phyloP scores from a whole-genome alignment of 23 tunicate genomes.

The Styela plicata region DNA sequence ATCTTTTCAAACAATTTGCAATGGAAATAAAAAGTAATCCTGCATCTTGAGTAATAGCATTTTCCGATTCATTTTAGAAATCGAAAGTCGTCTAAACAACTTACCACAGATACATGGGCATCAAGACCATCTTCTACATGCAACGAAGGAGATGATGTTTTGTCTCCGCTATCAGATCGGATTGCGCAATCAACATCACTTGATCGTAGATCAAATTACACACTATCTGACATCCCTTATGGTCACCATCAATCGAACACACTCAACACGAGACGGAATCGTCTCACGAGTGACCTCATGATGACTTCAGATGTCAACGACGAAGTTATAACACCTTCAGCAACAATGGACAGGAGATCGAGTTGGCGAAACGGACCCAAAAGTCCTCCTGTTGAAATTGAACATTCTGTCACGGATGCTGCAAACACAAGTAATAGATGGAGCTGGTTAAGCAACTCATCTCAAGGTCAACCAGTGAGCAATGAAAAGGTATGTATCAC shows the following conservation, averaged over 20 bases:
- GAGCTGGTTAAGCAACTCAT: constrained; percentile 48
- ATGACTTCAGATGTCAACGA: constrained; percentile 21
- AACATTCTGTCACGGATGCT: not conserved
- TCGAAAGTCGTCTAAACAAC: constrained; percentile 11
- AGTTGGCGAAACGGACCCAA: not conserved
- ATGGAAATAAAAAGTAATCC: not conserved
- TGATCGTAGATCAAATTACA: constrained; percentile 4
- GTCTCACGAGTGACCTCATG: constrained; percentile 16
- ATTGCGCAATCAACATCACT: not conserved
- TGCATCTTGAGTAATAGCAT: not conserved
- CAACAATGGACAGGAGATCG: not conserved
- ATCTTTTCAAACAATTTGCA: not conserved
- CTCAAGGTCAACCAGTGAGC: constrained; percentile 24
- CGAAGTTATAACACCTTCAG: constrained; percentile 15
- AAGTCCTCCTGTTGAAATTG: not conserved
- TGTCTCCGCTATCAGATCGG: not conserved
- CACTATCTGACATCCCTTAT: not conserved
- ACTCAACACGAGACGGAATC: constrained; percentile 1
- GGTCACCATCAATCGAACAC: not conserved
- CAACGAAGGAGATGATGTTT: constrained; percentile 22
- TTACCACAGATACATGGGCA: not conserved
- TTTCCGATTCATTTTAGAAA: not conserved
- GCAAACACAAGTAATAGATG: constrained; percentile 4
- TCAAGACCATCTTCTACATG: constrained; percentile 68
- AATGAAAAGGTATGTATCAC: constrained; percentile 64